Conservation (phyloP, 2,888 invertebrate species). For the Sphaerophoria taeniata region DNA sequence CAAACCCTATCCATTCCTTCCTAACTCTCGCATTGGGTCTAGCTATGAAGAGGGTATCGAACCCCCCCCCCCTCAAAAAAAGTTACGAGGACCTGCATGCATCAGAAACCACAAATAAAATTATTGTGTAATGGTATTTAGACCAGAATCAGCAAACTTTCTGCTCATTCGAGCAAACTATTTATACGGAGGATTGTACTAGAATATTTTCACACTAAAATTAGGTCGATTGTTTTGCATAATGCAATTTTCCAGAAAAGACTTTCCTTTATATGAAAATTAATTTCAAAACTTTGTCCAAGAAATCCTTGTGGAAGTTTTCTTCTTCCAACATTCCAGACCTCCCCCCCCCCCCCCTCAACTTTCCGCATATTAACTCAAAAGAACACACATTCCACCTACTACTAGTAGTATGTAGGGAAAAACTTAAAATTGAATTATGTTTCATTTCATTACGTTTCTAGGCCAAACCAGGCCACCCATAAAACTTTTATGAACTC, state of each 20-base stretch:
- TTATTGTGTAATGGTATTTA: too few species aligned
- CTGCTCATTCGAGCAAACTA: too few species aligned
- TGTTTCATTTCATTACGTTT: conserved; percentile 31
- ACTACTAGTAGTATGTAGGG: background rate
- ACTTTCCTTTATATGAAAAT: background rate
- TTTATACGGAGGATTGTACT: too few species aligned
- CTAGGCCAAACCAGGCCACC: conserved; percentile 34
- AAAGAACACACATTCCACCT: background rate
- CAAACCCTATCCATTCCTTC: too few species aligned
- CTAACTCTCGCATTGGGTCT: too few species aligned
- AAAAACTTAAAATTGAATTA: conserved; percentile 39
- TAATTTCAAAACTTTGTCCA: conserved; percentile 2
- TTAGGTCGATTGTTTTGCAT: conserved; percentile 5
- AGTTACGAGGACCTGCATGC: too few species aligned
- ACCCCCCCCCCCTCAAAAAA: too few species aligned
- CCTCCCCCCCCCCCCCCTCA: background rate
- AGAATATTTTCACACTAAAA: too few species aligned
- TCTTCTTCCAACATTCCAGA: background rate
- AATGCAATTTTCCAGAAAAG: background rate
- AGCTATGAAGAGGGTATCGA: too few species aligned
- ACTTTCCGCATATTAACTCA: background rate
- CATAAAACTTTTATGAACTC: conserved; percentile 18
- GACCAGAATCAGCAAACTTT: too few species aligned
- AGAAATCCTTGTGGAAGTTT: conserved; percentile 5
- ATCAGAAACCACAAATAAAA: too few species aligned